These are phyloP conservation scores for Leptodactylus fallax DNA, from an alignment of 2,797 vertebrate genomes.

Conservation along the genomic window DNA sequence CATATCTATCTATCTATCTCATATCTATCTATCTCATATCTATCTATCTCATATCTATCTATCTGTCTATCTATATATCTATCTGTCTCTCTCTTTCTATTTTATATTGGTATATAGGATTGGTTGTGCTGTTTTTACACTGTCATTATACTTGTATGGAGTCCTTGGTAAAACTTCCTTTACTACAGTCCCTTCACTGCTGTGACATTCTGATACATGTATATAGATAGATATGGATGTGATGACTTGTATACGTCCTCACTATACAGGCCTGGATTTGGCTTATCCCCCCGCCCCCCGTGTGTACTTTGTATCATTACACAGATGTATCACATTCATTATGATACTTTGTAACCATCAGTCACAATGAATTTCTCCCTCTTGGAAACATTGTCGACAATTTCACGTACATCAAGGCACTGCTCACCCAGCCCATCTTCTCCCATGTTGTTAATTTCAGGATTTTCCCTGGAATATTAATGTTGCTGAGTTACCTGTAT, in stretches of 20 bases:
- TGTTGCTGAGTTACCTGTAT: not conserved
- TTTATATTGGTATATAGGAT: too few relatives aligned
- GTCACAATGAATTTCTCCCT: not conserved
- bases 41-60: not conserved
- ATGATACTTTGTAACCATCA: not conserved
- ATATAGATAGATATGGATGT: too few relatives aligned
- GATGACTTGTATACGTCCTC: not conserved
- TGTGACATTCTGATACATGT: not conserved
- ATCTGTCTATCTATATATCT: not conserved
- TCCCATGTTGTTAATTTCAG: not conserved
- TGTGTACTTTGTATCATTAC: too few relatives aligned
- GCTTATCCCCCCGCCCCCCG: too few relatives aligned
- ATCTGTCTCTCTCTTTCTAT: not conserved
- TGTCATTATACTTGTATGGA: not conserved
- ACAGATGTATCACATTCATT: not conserved
- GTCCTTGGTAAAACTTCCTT: too few relatives aligned
- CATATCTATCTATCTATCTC: not conserved
- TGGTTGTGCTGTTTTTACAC: too few relatives aligned
- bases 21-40: constrained; percentile 22
- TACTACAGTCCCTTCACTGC: not conserved
- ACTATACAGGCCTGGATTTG: not conserved
- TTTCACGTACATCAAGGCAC: not conserved
- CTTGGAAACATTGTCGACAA: not conserved
- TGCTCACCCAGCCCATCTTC: not conserved
- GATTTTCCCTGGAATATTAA: not conserved